Evolutionary conservation across 2,888 invertebrate genomes (phyloP), one percentile per base, ranked within the genome.

Genomic region (Protonemura montana): DNA sequence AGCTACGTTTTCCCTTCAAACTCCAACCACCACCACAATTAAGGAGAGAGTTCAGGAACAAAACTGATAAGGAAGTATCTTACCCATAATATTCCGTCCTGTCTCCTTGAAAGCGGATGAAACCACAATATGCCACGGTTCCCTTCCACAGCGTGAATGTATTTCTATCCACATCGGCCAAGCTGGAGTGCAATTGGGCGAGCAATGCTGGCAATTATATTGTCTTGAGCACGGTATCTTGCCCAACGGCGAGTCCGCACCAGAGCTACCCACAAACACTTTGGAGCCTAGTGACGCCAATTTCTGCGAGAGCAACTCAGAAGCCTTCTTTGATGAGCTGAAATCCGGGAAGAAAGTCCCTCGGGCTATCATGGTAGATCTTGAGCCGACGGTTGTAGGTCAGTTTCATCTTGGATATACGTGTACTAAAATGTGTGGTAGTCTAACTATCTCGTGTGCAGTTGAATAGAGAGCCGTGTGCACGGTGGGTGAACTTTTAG

Each of bases 261-360:
- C 21, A 10, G 59, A 59, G 13, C 21, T 21, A 10, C 16, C 21
- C 59, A 28, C 28, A 28, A 26, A 78, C 26, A 30, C 81, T n/a
- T 28, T 6, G 81, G 30, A 81, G 30, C 2, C 21, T 25, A 10
- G 16, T 10, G 81, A 81, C 28, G 5, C 26, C 26, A 28, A 28
- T 29, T 81, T n/a, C 29, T 30, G 29, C n/a, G 81, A 81, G n/a
- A 81, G 81, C 28, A 29, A 30, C 81, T 21, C 81, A 29, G 28
- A 30, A n/a, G 28, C 89, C 26, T 89, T 89, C 87, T 89, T 89
- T 88, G 86, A 87, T 42, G 93, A 93, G 89, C 93, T 93, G 28
- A 93, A 94, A 88, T 93, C 95, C 86, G 97, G 97, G 16, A 97
- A 97, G 91, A 96, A 97, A 93, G 97, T 98, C 84, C 98, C 98